Base-by-base conservation (phyloP, 1,140 invertebrate species). In the Drosophila leontia region DNA sequence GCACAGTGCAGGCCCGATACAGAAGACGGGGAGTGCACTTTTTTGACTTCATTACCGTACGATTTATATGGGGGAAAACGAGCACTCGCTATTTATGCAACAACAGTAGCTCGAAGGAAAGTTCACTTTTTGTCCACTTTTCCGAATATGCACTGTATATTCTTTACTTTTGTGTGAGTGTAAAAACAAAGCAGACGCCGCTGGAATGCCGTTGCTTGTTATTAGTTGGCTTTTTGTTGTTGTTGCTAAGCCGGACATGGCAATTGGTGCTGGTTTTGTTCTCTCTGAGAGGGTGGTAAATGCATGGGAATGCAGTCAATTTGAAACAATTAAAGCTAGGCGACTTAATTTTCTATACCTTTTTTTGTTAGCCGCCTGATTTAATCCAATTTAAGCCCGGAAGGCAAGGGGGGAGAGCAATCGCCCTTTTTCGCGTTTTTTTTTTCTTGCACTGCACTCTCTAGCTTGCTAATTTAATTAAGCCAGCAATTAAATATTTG, bases 231-330 rank as follows among this genome's bases (percentile, higher is more conserved):
- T 26, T 56, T 26, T 56, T 56, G 35, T 56, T 56, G 35, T 75
- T 58, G 41, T 61, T 82, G 45, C 64, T 76, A 82, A 90, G 84
- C 85, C 85, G 85, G 85, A 88, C 85, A 88, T 74, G 15, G 53
- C 83, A 83, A 87, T 86, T 86, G 79, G 74, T 64, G 53, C 61
- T 70, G 19, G 53, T 56, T 56, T 56, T 59, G 51, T 61, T 26
- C 23, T 71, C 35, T 15, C 13, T 8, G 57, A 48, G 71, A 45
- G 56, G 71, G 74, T 60, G 69, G 45, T 47, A 42, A 48, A 9
- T 55, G 34, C 42, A 59, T 55, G 65, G 42, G 26, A 48, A 45
- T 65, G 32, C 56, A 67, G 9, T 34, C 42, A 83, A 70, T 82
- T 82, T 51, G 32, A 64, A 76, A 47, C 56, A 80, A 84, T 84